Evolutionary conservation across 53 echinoderm and acorn worm species (phyloP), one percentile per base, ranked within the genome.

Genomic region (Temnopleurus reevesii): DNA sequence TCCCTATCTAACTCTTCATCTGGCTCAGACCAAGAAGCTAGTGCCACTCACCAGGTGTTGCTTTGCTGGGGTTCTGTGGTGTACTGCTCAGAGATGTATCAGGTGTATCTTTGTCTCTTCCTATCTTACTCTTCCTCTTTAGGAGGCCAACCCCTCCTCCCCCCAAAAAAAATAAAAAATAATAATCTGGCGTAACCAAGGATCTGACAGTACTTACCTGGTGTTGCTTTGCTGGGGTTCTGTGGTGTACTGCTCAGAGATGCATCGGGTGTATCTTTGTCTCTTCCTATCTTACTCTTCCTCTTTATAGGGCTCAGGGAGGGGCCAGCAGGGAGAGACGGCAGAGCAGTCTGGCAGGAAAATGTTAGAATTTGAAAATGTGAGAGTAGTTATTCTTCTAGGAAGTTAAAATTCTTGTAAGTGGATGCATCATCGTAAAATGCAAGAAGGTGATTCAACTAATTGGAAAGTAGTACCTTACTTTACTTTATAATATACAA

Each of bases 301-400:
- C 92, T 91, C 89, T 95, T 97, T 86, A 97, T 97, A 38, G 97
- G 96, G 46, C 99, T 98, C 35, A 98, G 90, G 34, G 99, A 98
- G 6, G 99, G 95, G 12, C 93, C 94, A 58, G 94, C 79, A 12
- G 99, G 96, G 53, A 96, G 53, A 6, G 99, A 94, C 54, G 99
- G 99, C 12, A 98, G 89, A 12, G 94, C 92, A 23, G 99, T 94
- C 99, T 98, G 53, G 30, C 59, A 27, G 0, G 36, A 23, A 49
- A n/a, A 51, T 10, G 8, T 51, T 15, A 51, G 53, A n/a, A n/a
- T n/a, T n/a, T n/a, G n/a, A n/a, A n/a, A n/a, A n/a, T n/a, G n/a
- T n/a, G n/a, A n/a, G n/a, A n/a, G n/a, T n/a, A n/a, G n/a, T n/a
- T n/a, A n/a, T n/a, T n/a, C n/a, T n/a, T n/a, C n/a, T n/a, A n/a